Base-by-base conservation (phyloP, 2,888 invertebrate species). In the Chalcis sispes region DNA sequence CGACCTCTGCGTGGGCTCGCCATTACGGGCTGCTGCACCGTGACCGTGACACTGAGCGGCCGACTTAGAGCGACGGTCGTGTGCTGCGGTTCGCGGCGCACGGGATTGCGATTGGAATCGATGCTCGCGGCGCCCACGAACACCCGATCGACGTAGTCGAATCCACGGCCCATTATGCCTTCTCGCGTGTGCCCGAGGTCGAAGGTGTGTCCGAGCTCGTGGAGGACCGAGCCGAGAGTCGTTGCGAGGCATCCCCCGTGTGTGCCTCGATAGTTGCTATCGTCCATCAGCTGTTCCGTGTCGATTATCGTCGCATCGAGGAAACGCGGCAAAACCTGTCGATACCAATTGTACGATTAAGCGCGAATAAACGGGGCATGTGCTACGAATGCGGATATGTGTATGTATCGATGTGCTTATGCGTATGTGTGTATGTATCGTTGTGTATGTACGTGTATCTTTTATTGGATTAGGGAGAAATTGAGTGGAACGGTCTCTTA, bases 131-230 rank as follows among this genome's bases (percentile, higher is more conserved):
- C 91, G 3, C 92, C 90, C n/a, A 92, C 90, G 84, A 96, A 95
- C 42, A 95, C 93, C 74, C 93, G 91, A 85, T 95, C 93, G 69
- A 96, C 91, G 82, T 95, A 94, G 87, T 96, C 95, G 86, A 96
- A 96, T 52, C 96, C 96, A 86, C 94, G 92, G 52, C 96, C 96
- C 98, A 98, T 98, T 75, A 98, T 95, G 20, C 98, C 98, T 81
- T 94, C 93, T 81, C 93, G 92, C 0, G 96, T 95, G 87, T 98
- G 98, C 0, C 97, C 98, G 73, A 98, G 91, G 89, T 98, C 97
- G 88, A 98, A 97, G 0, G 96, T 96, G 87, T 98, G 98, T 18
- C 96, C 96, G 59, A 98, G 90, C 90, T 98, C 98, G 88, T 98
- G 98, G 50, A 97, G 93, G 8, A 96, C 94, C 18, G 97, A 95